Percentiles rank a stretch among this genome's conserved stretches.
These are phyloP conservation scores for Sitophilus oryzae DNA, from an alignment of 1,140 invertebrate species.

Conservation along the genomic window DNA sequence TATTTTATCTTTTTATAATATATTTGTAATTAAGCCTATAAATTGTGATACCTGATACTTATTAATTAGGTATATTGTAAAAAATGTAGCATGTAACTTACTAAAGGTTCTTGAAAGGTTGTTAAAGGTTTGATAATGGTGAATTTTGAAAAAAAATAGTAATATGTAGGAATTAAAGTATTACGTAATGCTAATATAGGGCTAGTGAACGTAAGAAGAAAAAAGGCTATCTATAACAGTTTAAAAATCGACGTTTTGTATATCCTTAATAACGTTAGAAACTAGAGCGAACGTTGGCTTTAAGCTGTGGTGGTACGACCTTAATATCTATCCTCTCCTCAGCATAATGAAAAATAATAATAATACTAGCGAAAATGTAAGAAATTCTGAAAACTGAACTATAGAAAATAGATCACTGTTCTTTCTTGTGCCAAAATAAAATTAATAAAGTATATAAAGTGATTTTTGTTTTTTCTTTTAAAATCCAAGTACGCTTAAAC, in stretches of 20 bases:
- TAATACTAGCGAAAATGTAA: slow-evolving; percentile 31
- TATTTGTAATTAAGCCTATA: slow-evolving; percentile 3
- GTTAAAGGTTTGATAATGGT: slow-evolving; percentile 9
- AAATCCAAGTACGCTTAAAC: no score
- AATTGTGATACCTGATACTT: slow-evolving; percentile 23
- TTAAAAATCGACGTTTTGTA: not conserved
- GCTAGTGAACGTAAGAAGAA: slow-evolving; percentile 14
- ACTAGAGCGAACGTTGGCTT: slow-evolving; percentile 34
- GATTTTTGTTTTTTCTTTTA: not conserved
- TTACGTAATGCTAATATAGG: slow-evolving; percentile 20
- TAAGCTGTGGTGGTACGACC: slow-evolving; percentile 21
- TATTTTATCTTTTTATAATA: slow-evolving; percentile 1
- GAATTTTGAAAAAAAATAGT: not conserved
- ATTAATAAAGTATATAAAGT: slow-evolving; percentile 29
- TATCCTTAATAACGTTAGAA: not conserved
- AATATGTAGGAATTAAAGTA: slow-evolving; percentile 13
- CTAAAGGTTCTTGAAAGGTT: slow-evolving; percentile 16
- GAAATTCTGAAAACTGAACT: slow-evolving; percentile 32
- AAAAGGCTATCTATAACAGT: not conserved
- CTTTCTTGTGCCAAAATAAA: slow-evolving; percentile 44
- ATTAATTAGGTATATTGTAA: slow-evolving; percentile 19
- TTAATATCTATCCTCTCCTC: slow-evolving; percentile 21
- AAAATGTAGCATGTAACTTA: slow-evolving; percentile 17
- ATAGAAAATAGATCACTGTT: slow-evolving; percentile 41
- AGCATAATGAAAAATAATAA: slow-evolving; percentile 34